phyloP scores from a whole-genome alignment of 2,113 vertebrate species.

The Fulica atra region DNA sequence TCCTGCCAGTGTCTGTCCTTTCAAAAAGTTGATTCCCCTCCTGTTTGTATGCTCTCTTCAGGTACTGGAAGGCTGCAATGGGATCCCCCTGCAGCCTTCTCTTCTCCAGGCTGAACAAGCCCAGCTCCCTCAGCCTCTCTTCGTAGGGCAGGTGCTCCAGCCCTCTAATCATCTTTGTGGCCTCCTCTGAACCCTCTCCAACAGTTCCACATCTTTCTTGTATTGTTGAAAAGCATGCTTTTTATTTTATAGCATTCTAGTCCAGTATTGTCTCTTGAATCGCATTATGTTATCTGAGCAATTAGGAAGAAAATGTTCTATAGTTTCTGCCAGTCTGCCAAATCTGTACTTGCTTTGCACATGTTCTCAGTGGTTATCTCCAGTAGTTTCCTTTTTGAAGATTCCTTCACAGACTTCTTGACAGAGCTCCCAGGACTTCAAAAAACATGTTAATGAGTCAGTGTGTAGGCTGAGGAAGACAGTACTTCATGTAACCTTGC shows the following conservation, averaged over 20 bases:
- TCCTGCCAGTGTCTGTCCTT: too few relatives aligned
- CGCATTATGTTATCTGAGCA: not conserved
- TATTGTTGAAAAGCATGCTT: not conserved
- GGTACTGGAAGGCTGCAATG: too few relatives aligned
- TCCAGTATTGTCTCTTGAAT: not conserved
- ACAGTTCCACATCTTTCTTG: too few relatives aligned
- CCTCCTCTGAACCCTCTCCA: too few relatives aligned
- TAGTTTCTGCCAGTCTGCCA: not conserved
- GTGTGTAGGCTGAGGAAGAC: slow-evolving; percentile 20
- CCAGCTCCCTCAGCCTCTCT: too few relatives aligned
- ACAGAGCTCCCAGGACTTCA: slow-evolving; percentile 13
- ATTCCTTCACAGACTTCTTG: slow-evolving; percentile 17
- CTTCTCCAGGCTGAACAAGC: too few relatives aligned
- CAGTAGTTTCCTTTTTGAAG: not conserved
- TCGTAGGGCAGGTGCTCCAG: too few relatives aligned
- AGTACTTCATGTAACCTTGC: not conserved
- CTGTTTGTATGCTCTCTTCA: too few relatives aligned
- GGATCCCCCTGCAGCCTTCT: too few relatives aligned
- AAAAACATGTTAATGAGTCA: not conserved
- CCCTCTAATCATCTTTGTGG: too few relatives aligned
- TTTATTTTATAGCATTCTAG: not conserved
- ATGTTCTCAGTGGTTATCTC: not conserved
- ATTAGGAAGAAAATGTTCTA: not conserved
- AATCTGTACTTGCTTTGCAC: not conserved
- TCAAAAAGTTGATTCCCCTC: too few relatives aligned